These are phyloP conservation scores for Tor tambroides DNA, from an alignment of 2,113 vertebrate species.

Conservation along the genomic window DNA sequence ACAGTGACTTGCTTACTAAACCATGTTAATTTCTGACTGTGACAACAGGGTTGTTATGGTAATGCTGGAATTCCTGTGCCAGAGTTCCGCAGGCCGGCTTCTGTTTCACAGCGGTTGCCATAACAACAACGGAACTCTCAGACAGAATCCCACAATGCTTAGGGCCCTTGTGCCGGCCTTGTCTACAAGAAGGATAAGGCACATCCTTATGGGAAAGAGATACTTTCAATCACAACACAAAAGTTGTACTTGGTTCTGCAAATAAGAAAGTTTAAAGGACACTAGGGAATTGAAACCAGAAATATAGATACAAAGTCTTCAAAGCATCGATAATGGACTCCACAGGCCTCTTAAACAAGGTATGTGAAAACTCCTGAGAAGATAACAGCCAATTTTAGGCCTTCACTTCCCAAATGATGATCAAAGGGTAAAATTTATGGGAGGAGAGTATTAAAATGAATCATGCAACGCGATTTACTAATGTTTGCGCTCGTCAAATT, in stretches of 20 bases:
- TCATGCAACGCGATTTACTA: too few species aligned
- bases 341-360: background rate
- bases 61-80: conserved; percentile 56
- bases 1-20: conserved; percentile 47
- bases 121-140: conserved; percentile 61
- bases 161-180: conserved; percentile 47
- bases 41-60: conserved; percentile 61
- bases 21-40: conserved; percentile 47
- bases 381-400: background rate
- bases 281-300: background rate
- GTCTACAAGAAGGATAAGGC: conserved; percentile 38
- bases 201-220: conserved; percentile 29
- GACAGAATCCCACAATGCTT: conserved; percentile 56
- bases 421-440: too few species aligned
- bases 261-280: background rate
- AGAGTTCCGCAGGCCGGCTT: conserved; percentile 54
- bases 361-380: background rate
- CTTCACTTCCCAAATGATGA: conserved; percentile 13
- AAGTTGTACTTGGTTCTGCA: background rate
- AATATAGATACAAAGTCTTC: background rate
- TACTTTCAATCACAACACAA: background rate
- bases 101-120: conserved; percentile 59
- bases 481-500: too few species aligned
- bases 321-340: background rate
- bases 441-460: too few species aligned